Evolutionary conservation across 2,888 invertebrate genomes (phyloP).

Genomic region (Fragum whitleyi): DNA sequence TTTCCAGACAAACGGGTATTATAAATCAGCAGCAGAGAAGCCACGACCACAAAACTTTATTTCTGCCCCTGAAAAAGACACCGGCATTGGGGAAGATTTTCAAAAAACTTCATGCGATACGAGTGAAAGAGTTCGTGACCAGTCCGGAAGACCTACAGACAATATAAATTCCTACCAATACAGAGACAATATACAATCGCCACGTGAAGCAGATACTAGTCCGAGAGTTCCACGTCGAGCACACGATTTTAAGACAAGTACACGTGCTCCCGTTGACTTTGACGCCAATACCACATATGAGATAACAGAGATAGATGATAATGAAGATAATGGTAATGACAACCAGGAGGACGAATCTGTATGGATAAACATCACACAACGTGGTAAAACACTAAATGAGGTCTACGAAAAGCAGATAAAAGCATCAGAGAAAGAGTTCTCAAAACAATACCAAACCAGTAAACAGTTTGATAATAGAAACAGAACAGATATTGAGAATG

Average conservation of each 20-base stretch:
- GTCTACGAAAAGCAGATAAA: neutral
- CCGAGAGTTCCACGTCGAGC: neutral
- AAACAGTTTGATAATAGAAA: no score
- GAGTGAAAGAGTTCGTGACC: neutral
- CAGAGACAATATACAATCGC: neutral
- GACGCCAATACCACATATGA: neutral
- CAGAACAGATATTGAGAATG: neutral
- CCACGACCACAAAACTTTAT: no score
- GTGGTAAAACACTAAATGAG: conserved; percentile 3
- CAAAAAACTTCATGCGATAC: neutral
- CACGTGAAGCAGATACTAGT: neutral
- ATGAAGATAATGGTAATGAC: neutral
- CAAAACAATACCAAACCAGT: no score
- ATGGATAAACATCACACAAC: conserved; percentile 12
- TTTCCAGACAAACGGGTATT: no score
- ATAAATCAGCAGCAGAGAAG: no score
- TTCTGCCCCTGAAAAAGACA: neutral
- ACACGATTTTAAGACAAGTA: neutral
- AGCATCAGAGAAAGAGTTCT: neutral
- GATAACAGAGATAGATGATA: neutral
- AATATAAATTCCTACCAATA: no score
- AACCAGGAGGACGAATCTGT: conserved; percentile 3
- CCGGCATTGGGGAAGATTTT: neutral
- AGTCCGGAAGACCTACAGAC: no score
- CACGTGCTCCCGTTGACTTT: neutral